Conservation (phyloP, 2,797 vertebrate genomes). For the Brotula barbata region DNA sequence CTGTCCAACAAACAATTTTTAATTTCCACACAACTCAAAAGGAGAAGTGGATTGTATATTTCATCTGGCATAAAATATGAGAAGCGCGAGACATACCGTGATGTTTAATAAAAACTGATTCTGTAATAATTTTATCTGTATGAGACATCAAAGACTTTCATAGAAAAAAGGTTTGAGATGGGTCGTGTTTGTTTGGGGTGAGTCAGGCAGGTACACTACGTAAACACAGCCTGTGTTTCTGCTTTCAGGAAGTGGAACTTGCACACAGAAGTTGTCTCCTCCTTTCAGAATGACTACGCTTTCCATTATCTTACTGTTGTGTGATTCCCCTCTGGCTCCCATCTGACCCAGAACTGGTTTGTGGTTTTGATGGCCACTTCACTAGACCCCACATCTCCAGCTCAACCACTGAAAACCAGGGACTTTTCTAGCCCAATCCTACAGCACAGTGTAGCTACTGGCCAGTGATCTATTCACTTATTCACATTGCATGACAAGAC, state of each 20-base stretch:
- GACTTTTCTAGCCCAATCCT: constrained; percentile 83
- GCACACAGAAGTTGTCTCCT: constrained; percentile 61
- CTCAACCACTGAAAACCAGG: constrained; percentile 72
- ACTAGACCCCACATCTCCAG: constrained; percentile 71
- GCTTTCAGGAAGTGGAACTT: constrained; percentile 73
- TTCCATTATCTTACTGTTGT: constrained; percentile 65
- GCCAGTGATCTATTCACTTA: no score
- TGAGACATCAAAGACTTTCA: no score
- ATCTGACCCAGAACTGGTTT: constrained; percentile 62
- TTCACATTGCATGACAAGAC: no score
- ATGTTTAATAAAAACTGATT: no score
- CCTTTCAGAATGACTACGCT: constrained; percentile 78
- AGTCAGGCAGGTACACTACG: constrained; percentile 27
- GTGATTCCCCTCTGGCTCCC: constrained; percentile 76
- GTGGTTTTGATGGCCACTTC: constrained; percentile 69
- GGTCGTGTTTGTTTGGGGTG: constrained; percentile 2
- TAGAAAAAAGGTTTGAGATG: background rate
- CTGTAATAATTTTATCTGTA: no score
- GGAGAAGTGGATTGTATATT: constrained; percentile 22
- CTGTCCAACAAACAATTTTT: constrained; percentile 35
- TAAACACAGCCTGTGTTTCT: constrained; percentile 56
- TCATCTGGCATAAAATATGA: background rate
- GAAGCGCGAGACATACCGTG: background rate
- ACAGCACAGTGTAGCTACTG: constrained; percentile 21
- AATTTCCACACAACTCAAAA: background rate